Evolutionary conservation across 53 echinoderm and acorn worm species (phyloP), one percentile per base, ranked within the genome.

Genomic region (Echinarachnius parma): DNA sequence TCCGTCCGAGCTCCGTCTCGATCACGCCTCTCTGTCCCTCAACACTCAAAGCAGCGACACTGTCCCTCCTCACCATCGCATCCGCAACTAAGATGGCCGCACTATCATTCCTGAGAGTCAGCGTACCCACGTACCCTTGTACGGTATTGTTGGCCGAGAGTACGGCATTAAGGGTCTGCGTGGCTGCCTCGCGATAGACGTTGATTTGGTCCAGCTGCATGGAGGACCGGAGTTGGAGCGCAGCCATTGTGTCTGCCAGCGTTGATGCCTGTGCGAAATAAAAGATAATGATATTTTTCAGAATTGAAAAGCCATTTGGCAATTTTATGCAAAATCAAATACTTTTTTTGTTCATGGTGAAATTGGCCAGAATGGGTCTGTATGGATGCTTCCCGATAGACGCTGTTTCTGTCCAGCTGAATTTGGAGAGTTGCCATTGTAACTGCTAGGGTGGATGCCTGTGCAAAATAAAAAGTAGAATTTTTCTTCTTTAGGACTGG

Each of bases 1-100:
- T 67, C 52, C 84, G 48, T 1, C 62, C 63, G 23, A 88, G 48
- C 67, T 88, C 89, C 0, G 77, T 61, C 36, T 75, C 36, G 22
- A 88, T 80, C 28, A 76, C 4, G 15, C 28, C 61, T 47, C 59
- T 48, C 37, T 88, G 66, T 15, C 46, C 65, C 10, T 25, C 31
- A 27, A 83, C 76, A 5, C 60, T 31, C 60, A 80, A 48, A 20
- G 9, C 46, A 0, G 19, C 9, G 21, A 88, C 46, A 13, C 21
- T 21, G 0, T 76, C 76, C 34, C 61, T 44, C 20, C 63, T 60
- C 9, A n/a, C 37, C 61, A 59, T 24, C 18, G 83, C 77, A 50
- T 46, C 53, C 31, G 29, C 68, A 29, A 66, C 47, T 35, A 88
- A 30, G 11, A 29, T 18, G 33, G 64, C 27, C 18, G 84, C 75